Conservation (phyloP, 1,140 invertebrate species). For the Panulirus ornatus region DNA sequence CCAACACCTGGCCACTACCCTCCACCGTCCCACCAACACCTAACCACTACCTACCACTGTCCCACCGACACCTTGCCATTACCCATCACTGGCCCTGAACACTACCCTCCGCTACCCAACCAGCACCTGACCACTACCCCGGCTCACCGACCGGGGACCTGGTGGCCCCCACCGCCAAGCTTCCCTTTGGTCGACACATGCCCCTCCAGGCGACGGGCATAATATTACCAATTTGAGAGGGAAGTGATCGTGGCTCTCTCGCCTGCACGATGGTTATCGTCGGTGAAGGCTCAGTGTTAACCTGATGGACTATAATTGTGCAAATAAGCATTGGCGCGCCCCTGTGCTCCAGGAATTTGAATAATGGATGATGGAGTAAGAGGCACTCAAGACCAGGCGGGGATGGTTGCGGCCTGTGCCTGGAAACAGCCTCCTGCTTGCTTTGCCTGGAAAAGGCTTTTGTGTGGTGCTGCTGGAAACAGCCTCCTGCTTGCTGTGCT, state of each 20-base stretch:
- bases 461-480: too few species aligned
- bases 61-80: background rate
- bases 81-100: background rate
- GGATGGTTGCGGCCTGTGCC: background rate
- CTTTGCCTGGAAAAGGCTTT: too few species aligned
- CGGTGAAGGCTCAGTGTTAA: constrained; percentile 23
- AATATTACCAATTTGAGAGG: constrained; percentile 26
- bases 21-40: too few species aligned
- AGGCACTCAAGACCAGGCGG: background rate
- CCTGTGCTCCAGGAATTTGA: background rate
- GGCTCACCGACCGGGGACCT: background rate
- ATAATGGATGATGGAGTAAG: constrained; percentile 24
- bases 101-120: background rate
- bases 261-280: constrained; percentile 17
- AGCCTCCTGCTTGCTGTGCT: too few species aligned
- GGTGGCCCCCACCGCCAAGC: background rate
- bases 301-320: constrained; percentile 22
- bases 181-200: background rate
- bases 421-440: too few species aligned
- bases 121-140: background rate
- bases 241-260: background rate
- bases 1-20: too few species aligned
- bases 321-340: background rate
- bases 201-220: constrained; percentile 6
- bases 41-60: background rate